Evolutionary conservation across 2,113 vertebrate genomes (phyloP).

Genomic region (Daubentonia madagascariensis): DNA sequence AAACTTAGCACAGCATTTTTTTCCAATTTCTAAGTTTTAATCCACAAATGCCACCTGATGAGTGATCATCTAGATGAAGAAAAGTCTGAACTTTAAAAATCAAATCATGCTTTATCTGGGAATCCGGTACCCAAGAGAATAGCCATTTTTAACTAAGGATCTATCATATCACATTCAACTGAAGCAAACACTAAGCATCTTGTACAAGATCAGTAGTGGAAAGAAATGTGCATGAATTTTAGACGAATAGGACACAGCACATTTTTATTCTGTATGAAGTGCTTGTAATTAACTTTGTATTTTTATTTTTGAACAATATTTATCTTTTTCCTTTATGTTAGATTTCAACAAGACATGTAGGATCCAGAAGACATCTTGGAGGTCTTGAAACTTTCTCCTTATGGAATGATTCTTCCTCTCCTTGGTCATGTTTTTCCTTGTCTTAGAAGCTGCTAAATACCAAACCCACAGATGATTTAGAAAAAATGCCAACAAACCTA

Average conservation of each 20-base stretch:
- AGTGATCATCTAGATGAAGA: not conserved
- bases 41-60: not conserved
- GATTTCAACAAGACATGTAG: not conserved
- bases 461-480: not conserved
- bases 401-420: not conserved
- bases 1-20: not conserved
- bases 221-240: not conserved
- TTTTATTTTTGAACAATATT: not conserved
- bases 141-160: not conserved
- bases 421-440: not conserved
- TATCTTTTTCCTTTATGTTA: not conserved
- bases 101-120: not conserved
- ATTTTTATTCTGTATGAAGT: not conserved
- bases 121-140: not conserved
- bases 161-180: not conserved
- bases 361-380: not conserved
- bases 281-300: not conserved
- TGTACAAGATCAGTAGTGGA: not conserved
- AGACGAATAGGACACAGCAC: not conserved
- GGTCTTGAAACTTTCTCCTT: not conserved
- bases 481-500: not conserved
- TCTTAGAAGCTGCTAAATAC: not conserved
- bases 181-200: not conserved
- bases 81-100: constrained; percentile 5
- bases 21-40: not conserved